Evolutionary conservation across 1,140 invertebrate genomes (phyloP), one percentile per base, ranked within the genome.

Genomic region (Lordiphosa clarofinis): DNA sequence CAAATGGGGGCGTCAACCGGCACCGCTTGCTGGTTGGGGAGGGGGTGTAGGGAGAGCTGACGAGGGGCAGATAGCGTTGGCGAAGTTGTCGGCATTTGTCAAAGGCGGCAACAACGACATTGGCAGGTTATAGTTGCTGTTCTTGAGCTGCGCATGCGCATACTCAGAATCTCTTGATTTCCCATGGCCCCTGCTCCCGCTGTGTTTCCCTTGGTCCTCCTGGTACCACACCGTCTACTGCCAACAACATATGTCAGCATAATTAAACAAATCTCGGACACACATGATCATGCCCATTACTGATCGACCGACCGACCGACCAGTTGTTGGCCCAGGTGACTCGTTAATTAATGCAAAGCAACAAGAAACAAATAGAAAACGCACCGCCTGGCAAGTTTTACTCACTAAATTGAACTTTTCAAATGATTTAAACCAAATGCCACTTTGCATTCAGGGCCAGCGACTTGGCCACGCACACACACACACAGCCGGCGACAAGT

Each of bases 221-320:
- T 24, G 21, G 21, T 24, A 24, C 21, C 21, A 6, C n/a, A 11
- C 43, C 21, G 6, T 28, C 2, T 24, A 46, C 39, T 61, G 31
- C 35, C 12, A 28, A 40, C 50, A 64, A 63, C 72, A 75, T 71
- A 56, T 75, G 76, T 66, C 62, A 57, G 54, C 65, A 74, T 75
- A 79, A 79, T 79, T 81, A 81, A 79, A 79, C 76, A 79, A 81
- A 79, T 81, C 75, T 70, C 54, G 60, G 63, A 67, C 64, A 46
- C 64, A 75, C 73, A 73, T 62, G 71, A 65, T 49, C 71, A 68
- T 57, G 65, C 50, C 68, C 66, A 70, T 64, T 69, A 58, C 50
- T 52, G 60, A 70, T 60, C 72, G 56, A 53, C 42, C 19, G 19
- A 19, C 15, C 15, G 15, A 15, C 19, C 40, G 72, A 53, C 67